These are phyloP conservation scores for Gymnocephalus cernua DNA, from an alignment of 2,113 vertebrate species.

Conservation along the genomic window DNA sequence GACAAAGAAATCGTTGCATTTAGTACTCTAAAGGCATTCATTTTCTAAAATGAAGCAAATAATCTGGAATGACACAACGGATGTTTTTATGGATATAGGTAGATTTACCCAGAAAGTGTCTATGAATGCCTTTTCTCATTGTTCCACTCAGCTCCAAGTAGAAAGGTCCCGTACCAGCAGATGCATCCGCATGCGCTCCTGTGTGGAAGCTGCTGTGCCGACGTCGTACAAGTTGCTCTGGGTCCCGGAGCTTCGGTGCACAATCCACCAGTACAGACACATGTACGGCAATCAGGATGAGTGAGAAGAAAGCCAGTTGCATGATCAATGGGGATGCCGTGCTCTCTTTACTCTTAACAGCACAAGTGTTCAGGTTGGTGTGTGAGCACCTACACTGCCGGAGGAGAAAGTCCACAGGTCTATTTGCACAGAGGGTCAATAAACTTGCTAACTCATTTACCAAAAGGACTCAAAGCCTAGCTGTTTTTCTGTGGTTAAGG, in stretches of 20 bases:
- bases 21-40: neutral
- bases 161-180: neutral
- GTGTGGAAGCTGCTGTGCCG: neutral
- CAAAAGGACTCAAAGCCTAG: conserved; percentile 50
- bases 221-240: conserved; percentile 1
- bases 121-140: conserved; percentile 74
- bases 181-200: neutral
- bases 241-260: conserved; percentile 33
- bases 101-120: conserved; percentile 88
- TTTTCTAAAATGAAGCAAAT: neutral
- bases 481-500: conserved; percentile 39
- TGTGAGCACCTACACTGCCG: conserved; percentile 49
- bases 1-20: neutral
- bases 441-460: conserved; percentile 80
- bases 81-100: neutral
- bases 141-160: conserved; percentile 62
- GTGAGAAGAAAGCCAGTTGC: conserved; percentile 69
- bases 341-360: conserved; percentile 21
- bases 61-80: neutral
- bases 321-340: conserved; percentile 66
- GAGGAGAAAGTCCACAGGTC: conserved; percentile 79
- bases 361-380: conserved; percentile 39
- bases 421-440: conserved; percentile 80
- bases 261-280: conserved; percentile 68
- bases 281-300: conserved; percentile 68